Evolutionary conservation across 2,888 invertebrate species (phyloP), one percentile per base, ranked within the genome.

Genomic region (Acanthosoma haemorrhoidale): DNA sequence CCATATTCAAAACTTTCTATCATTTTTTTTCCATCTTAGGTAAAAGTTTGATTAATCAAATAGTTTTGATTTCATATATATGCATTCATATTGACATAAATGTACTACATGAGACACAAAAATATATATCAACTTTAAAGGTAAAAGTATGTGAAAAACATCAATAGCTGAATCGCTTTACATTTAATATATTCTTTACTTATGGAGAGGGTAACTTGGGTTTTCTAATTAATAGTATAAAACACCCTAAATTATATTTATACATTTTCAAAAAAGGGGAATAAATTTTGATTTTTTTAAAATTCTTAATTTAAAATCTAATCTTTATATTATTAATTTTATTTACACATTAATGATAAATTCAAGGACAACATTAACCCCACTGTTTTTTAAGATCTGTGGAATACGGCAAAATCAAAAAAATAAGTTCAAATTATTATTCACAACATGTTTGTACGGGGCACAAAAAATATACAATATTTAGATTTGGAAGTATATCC

Each of bases 101-200:
- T 39, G 4, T 64, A 29, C 70, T 66, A 63, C 64, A 57, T 61
- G 39, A 59, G 71, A 73, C 70, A 71, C 71, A 73, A 69, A 73
- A 71, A 73, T 69, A 73, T 51, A 51, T 69, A 73, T 71, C 57
- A 51, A 71, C 69, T 73, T 69, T 39, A 71, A 72, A 72, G 72
- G 70, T 70, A 70, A 72, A 73, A 73, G 72, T 71, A 71, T 63
- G 72, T 70, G 69, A 71, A 71, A 73, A 73, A 73, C 72, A 73
- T 73, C 72, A 69, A 69, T 69, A 69, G 69, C 72, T 73, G 71
- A 67, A 60, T 63, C 71, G 69, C 43, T 21, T 57, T 71, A 71
- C 66, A 69, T 59, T 18, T 68, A 70, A 43, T 68, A 57, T 72
- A 66, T 63, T 32, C 63, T 61, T 41, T 63, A 63, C 18, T 69